Conservation (phyloP, 2,113 vertebrate species). For the Bufo gargarizans region DNA sequence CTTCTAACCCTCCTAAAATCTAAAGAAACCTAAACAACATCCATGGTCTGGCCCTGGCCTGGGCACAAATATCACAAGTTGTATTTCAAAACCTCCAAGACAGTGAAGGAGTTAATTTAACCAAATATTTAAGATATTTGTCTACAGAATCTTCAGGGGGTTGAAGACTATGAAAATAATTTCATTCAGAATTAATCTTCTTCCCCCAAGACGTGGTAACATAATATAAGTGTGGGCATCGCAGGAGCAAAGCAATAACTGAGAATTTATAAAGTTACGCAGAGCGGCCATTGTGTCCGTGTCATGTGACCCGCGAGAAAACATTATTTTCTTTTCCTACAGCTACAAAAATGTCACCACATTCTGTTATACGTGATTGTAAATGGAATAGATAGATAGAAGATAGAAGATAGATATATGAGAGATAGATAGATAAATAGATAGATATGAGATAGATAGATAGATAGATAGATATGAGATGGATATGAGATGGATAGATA, state of each 20-base stretch:
- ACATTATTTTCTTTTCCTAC: not conserved
- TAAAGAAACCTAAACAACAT: too few species aligned
- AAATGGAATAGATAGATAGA: too few species aligned
- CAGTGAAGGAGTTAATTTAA: slow-evolving; percentile 14
- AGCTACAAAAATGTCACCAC: not conserved
- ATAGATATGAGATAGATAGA: too few species aligned
- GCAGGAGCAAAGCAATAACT: slow-evolving; percentile 14
- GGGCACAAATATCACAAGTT: not conserved
- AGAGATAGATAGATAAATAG: not conserved
- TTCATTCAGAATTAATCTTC: slow-evolving; percentile 38
- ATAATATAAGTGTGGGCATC: not conserved
- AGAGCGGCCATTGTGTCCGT: not conserved
- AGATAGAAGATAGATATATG: not conserved
- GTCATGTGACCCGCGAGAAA: not conserved
- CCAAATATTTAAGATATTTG: not conserved
- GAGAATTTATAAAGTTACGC: not conserved
- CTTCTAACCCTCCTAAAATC: too few species aligned
- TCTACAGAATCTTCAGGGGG: not conserved
- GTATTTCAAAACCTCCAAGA: not conserved
- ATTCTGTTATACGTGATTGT: too few species aligned
- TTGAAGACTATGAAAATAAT: not conserved
- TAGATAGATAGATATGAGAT: too few species aligned
- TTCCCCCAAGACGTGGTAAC: slow-evolving; percentile 16
- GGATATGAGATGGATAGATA: too few species aligned
- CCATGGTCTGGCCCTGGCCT: too few species aligned